Conservation (phyloP, 2,113 vertebrate genomes). For the Hassar affinis region DNA sequence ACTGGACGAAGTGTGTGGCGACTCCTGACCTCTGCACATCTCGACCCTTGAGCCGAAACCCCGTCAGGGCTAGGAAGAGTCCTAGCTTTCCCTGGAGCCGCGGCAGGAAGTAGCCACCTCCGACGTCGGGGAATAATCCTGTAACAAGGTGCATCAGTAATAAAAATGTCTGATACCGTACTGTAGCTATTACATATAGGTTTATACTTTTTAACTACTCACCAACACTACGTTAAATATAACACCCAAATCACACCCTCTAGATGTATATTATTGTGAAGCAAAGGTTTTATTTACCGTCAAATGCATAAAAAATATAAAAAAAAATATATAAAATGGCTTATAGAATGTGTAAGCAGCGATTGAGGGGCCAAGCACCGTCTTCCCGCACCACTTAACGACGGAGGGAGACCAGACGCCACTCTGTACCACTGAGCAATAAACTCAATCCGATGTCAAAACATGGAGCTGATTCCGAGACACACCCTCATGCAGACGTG, state of each 20-base stretch:
- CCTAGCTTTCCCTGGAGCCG: constrained; percentile 86
- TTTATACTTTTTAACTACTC: not conserved
- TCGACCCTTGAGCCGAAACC: constrained; percentile 87
- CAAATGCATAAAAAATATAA: not conserved
- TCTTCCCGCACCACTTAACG: not conserved
- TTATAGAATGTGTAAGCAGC: not conserved
- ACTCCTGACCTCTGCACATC: constrained; percentile 86
- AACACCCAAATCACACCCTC: too few relatives aligned
- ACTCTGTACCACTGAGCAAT: not conserved
- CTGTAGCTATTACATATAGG: not conserved
- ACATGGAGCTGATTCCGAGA: not conserved
- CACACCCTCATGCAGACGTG: not conserved
- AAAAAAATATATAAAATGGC: not conserved
- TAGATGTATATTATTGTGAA: not conserved
- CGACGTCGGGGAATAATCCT: constrained; percentile 96
- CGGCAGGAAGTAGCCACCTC: constrained; percentile 93
- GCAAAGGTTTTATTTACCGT: not conserved
- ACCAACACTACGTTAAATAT: not conserved
- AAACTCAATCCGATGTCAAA: not conserved
- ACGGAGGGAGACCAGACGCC: not conserved
- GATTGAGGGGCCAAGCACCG: not conserved
- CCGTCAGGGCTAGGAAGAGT: constrained; percentile 86
- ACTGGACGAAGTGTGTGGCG: constrained; percentile 91
- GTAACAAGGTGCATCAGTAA: too few relatives aligned
- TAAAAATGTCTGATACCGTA: not conserved